phyloP scores from a whole-genome alignment of 2,797 vertebrate species.

The Scolopax bukidnonensis region DNA sequence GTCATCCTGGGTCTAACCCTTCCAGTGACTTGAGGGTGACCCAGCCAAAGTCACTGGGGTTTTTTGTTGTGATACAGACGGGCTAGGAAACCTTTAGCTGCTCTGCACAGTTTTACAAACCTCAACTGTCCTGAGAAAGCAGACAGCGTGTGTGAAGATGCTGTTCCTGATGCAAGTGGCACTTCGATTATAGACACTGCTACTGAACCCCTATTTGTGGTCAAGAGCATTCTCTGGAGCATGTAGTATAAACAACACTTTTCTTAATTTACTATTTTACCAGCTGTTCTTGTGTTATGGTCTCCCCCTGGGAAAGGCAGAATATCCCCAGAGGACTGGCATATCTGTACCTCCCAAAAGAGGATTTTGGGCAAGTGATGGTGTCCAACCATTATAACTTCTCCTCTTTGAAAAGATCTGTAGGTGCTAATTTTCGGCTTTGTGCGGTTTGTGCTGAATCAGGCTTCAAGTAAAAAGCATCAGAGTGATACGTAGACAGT shows the following conservation, averaged over 20 bases:
- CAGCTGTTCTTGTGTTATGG: not conserved
- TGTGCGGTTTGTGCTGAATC: not conserved
- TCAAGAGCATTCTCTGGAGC: not conserved
- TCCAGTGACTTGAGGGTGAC: not conserved
- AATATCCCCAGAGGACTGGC: not conserved
- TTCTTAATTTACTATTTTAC: not conserved
- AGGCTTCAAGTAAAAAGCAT: not conserved
- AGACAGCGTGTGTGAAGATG: not conserved
- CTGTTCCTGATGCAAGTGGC: accelerated
- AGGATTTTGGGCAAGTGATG: not conserved
- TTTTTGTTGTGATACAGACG: not conserved
- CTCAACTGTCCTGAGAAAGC: not conserved
- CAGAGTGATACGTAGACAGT: not conserved
- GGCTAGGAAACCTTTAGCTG: not conserved
- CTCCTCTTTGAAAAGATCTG: not conserved
- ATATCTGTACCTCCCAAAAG: not conserved
- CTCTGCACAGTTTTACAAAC: not conserved
- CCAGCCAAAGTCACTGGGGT: not conserved
- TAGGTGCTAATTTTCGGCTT: not conserved
- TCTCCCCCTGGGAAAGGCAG: not conserved
- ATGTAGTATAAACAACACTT: not conserved
- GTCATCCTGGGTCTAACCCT: not conserved
- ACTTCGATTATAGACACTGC: not conserved
- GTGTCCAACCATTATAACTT: not conserved
- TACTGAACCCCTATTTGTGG: not conserved